Percentiles rank a stretch among this genome's conserved stretches.
Conservation (phyloP, 2,888 invertebrate genomes). For the Xylota segnis region DNA sequence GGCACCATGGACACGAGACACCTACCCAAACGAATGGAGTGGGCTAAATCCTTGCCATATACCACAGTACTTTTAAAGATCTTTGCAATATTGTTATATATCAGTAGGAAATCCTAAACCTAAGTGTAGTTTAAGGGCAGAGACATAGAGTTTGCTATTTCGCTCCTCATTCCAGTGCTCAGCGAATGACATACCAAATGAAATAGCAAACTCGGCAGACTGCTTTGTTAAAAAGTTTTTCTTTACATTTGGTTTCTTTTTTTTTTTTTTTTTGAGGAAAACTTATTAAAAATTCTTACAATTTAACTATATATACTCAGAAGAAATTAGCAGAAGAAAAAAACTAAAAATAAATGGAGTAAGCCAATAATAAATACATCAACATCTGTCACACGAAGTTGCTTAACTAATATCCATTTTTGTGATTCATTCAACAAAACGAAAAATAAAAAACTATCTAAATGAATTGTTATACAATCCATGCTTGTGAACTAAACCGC, state of each 20-base stretch:
- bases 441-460: background rate
- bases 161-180: too few species aligned
- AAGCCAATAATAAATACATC: background rate
- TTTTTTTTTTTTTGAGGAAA: slow-evolving; percentile 3
- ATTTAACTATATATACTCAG: background rate
- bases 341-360: background rate
- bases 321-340: background rate
- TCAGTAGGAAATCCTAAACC: slow-evolving; percentile 33
- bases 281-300: background rate
- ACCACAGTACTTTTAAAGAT: background rate
- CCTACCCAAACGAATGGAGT: slow-evolving; percentile 67
- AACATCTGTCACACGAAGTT: background rate
- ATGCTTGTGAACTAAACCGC: background rate
- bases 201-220: background rate
- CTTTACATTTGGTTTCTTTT: too few species aligned
- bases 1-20: slow-evolving; percentile 65
- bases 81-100: slow-evolving; percentile 47
- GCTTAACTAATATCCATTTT: slow-evolving; percentile 4
- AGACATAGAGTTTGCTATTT: slow-evolving; percentile 1
- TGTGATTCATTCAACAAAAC: slow-evolving; percentile 15
- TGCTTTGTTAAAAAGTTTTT: slow-evolving; percentile 5
- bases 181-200: background rate
- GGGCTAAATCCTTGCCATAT: slow-evolving; percentile 24
- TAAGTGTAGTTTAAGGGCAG: slow-evolving; percentile 24
- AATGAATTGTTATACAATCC: background rate